Conservation (phyloP, 2,888 invertebrate genomes). For the Drosophila limbata region DNA sequence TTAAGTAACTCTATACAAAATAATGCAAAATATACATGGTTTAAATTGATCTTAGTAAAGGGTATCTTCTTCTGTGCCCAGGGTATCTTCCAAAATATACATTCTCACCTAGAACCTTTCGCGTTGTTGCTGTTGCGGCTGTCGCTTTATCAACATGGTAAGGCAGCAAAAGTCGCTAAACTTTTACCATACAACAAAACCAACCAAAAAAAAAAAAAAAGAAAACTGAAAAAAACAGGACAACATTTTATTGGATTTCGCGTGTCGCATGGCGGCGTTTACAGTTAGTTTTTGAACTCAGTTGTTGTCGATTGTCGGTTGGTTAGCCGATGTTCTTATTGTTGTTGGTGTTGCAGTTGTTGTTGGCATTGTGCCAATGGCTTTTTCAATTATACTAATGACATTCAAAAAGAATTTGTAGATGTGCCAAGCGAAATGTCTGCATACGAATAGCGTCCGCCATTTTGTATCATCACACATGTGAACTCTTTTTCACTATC, state of each 20-base stretch:
- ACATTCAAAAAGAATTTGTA: constrained; percentile 80
- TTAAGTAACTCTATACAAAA: background rate
- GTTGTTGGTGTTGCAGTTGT: constrained; percentile 45
- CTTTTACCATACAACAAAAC: constrained; percentile 52
- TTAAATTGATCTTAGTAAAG: background rate
- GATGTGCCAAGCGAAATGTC: constrained; percentile 73
- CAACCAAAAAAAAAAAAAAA: constrained; percentile 29
- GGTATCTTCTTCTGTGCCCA: background rate
- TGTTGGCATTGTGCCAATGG: constrained; percentile 75
- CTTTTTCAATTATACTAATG: constrained; percentile 80
- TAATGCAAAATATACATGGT: no score
- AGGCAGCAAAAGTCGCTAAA: constrained; percentile 65
- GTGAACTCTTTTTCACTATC: constrained; percentile 30
- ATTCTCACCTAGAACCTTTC: background rate
- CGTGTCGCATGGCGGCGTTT: constrained; percentile 72
- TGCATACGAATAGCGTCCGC: constrained; percentile 59
- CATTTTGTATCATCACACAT: constrained; percentile 66
- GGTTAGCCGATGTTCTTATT: constrained; percentile 38
- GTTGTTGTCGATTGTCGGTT: constrained; percentile 50
- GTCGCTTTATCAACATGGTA: constrained; percentile 51
- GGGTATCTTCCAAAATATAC: background rate
- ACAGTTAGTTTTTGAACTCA: constrained; percentile 67
- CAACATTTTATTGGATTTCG: constrained; percentile 73
- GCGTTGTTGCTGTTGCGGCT: constrained; percentile 40
- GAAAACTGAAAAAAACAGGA: constrained; percentile 14